phyloP scores from a whole-genome alignment of 2,888 invertebrate genomes.

The Eubasilissa splendida region DNA sequence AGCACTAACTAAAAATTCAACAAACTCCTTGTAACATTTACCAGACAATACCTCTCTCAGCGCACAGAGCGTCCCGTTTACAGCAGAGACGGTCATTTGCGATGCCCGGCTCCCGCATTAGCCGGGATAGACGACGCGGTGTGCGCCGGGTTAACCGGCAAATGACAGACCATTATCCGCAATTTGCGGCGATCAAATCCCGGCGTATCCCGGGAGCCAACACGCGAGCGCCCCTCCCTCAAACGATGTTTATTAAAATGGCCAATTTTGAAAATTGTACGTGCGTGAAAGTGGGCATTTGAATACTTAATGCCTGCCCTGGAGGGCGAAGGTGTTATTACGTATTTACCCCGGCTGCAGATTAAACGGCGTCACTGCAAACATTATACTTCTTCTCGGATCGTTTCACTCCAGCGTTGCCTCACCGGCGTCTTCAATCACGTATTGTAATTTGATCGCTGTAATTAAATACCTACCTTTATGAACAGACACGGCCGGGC shows the following conservation, averaged over 20 bases:
- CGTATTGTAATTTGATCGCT: no score
- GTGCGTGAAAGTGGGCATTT: conserved; percentile 37
- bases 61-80: no score
- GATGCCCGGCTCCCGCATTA: background rate
- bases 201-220: conserved; percentile 50
- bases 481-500: no score
- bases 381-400: background rate
- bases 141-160: conserved; percentile 22
- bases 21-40: no score
- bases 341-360: background rate
- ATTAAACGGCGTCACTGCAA: background rate
- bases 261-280: conserved; percentile 35
- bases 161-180: conserved; percentile 53
- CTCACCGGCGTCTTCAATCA: no score
- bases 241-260: conserved; percentile 24
- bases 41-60: no score
- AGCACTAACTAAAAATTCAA: no score
- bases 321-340: background rate
- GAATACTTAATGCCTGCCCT: conserved; percentile 18
- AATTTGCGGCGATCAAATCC: conserved; percentile 55
- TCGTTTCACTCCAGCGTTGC: background rate
- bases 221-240: conserved; percentile 16
- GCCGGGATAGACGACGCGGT: background rate
- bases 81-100: background rate
- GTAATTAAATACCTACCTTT: no score